These are phyloP conservation scores for Enteromius viviparus DNA, from an alignment of 2,797 vertebrate genomes.

Conservation along the genomic window DNA sequence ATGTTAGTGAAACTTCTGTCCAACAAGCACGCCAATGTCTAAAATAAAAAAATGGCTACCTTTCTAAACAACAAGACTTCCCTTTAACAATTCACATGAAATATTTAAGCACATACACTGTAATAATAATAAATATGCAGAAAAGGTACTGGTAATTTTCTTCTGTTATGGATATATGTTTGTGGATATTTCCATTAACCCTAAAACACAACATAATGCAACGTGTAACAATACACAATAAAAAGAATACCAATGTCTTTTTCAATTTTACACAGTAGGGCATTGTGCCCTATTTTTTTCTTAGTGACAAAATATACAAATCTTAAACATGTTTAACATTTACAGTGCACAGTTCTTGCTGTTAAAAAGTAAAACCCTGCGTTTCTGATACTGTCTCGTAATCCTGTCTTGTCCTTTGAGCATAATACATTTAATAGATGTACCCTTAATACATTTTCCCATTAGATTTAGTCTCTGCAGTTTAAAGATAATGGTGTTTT, in stretches of 20 bases:
- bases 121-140: not conserved
- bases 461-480: not conserved
- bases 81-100: not conserved
- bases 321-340: not conserved
- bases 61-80: not conserved
- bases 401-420: not conserved
- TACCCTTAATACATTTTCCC: not conserved
- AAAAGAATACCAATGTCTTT: not conserved
- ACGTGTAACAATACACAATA: not conserved
- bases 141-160: not conserved
- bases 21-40: constrained; percentile 1
- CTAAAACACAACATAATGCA: not conserved
- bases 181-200: not conserved
- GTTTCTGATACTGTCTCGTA: not conserved
- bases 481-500: not conserved
- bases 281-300: not conserved
- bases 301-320: not conserved
- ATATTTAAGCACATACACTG: not conserved
- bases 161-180: not conserved
- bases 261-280: not conserved
- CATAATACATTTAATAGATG: not conserved
- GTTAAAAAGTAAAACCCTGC: not conserved
- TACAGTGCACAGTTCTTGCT: not conserved
- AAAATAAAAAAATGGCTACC: constrained; percentile 5
- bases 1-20: constrained; percentile 11